Evolutionary conservation across 2,797 vertebrate genomes (phyloP).

Genomic region (Neosalanx taihuensis): DNA sequence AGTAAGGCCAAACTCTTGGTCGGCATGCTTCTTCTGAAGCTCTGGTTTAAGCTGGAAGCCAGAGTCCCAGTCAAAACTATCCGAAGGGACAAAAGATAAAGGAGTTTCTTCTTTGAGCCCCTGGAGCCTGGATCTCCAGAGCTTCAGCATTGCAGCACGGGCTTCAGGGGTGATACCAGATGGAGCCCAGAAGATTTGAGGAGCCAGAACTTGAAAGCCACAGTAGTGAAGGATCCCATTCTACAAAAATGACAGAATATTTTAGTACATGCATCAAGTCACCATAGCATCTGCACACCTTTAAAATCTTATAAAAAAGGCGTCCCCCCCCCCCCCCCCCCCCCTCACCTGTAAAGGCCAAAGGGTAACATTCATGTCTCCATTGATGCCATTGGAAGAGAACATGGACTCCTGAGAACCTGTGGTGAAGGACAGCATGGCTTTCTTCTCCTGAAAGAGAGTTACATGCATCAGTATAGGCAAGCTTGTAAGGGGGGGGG

Average conservation of each 20-base stretch:
- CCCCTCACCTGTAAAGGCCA: slow-evolving; percentile 82
- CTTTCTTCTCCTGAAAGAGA: slow-evolving; percentile 73
- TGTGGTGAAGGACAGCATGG: slow-evolving; percentile 83
- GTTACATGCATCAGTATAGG: too few species aligned
- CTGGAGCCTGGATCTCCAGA: slow-evolving; percentile 73
- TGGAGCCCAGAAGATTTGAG: slow-evolving; percentile 82
- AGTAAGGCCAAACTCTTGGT: slow-evolving; percentile 65
- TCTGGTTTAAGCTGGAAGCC: slow-evolving; percentile 77
- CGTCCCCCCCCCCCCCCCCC: too few species aligned
- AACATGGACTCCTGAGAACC: slow-evolving; percentile 72
- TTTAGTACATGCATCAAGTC: background rate
- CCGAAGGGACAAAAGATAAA: slow-evolving; percentile 71
- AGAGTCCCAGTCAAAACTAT: slow-evolving; percentile 72
- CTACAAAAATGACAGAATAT: slow-evolving; percentile 52
- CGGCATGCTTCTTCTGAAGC: slow-evolving; percentile 61
- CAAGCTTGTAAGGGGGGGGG: too few species aligned
- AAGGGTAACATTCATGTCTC: slow-evolving; percentile 80
- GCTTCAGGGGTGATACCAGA: slow-evolving; percentile 49
- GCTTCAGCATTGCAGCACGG: slow-evolving; percentile 64
- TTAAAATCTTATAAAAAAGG: too few species aligned
- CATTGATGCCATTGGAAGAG: slow-evolving; percentile 59
- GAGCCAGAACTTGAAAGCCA: slow-evolving; percentile 81
- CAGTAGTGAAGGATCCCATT: slow-evolving; percentile 83
- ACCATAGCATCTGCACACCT: background rate
- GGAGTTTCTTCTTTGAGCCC: slow-evolving; percentile 74